Percentiles rank a stretch among this genome's conserved stretches.
phyloP scores from a whole-genome alignment of 2,888 invertebrate species.

The Polydesmus complanatus region DNA sequence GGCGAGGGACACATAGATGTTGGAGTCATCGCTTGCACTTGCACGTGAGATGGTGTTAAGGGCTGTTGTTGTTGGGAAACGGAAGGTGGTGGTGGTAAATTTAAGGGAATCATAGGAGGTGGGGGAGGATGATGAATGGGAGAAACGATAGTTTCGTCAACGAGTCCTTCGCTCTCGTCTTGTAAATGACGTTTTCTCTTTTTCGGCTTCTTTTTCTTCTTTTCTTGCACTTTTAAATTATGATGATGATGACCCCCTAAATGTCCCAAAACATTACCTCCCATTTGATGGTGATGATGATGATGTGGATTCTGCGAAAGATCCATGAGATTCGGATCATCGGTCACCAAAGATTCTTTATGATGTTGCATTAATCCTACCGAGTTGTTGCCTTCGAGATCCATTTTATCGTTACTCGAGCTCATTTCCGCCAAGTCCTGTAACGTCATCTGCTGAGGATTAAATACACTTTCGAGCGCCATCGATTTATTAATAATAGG shows the following conservation, averaged over 20 bases:
- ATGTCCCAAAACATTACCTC: not conserved
- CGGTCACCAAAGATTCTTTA: conserved; percentile 12
- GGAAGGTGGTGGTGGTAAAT: not conserved
- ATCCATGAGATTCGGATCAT: conserved; percentile 13
- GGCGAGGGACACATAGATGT: not conserved
- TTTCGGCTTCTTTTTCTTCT: conserved; percentile 7
- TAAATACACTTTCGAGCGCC: conserved; percentile 10
- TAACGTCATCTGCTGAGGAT: conserved; percentile 15
- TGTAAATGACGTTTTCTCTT: conserved; percentile 1
- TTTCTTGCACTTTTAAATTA: not conserved
- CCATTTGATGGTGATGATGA: not conserved
- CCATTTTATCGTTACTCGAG: conserved; percentile 14
- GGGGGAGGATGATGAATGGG: not conserved
- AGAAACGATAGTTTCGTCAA: not conserved
- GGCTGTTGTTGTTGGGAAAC: not conserved
- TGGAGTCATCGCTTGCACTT: not conserved
- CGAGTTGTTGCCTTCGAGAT: conserved; percentile 2
- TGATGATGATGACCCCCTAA: not conserved
- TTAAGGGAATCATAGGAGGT: not conserved
- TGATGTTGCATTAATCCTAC: conserved; percentile 5
- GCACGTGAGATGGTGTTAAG: not conserved
- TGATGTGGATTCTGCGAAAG: conserved; percentile 6
- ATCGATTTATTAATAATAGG: conserved; percentile 2
- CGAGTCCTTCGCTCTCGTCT: not conserved
- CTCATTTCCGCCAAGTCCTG: conserved; percentile 16